Evolutionary conservation across 2,113 vertebrate genomes (phyloP).

Genomic region (Uropsilus gracilis): DNA sequence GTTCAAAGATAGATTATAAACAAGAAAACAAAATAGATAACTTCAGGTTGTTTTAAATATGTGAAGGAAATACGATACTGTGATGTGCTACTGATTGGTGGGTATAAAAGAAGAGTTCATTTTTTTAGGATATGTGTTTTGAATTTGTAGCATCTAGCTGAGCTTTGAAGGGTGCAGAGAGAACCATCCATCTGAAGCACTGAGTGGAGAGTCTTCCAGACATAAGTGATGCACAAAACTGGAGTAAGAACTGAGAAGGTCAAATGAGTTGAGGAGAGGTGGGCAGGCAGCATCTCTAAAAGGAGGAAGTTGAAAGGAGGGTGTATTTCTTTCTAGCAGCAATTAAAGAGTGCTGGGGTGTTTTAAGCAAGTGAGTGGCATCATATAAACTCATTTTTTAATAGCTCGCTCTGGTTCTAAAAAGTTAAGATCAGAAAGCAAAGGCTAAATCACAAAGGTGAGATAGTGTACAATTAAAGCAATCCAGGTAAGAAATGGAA

Average conservation of each 20-base stretch:
- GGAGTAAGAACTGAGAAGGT: background rate
- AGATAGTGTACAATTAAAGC: background rate
- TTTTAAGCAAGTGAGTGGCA: background rate
- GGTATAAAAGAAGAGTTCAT: background rate
- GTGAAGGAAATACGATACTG: background rate
- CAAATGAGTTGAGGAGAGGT: background rate
- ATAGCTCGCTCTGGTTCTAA: background rate
- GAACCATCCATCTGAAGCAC: background rate
- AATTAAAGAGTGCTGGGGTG: background rate
- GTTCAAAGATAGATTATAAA: background rate
- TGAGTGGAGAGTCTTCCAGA: background rate
- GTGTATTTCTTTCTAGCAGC: background rate
- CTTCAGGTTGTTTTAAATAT: background rate
- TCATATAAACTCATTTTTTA: background rate
- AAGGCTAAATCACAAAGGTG: background rate
- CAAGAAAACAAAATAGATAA: background rate
- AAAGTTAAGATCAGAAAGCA: background rate
- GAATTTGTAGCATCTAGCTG: background rate
- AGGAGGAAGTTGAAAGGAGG: background rate
- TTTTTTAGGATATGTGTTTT: background rate
- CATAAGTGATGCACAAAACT: background rate
- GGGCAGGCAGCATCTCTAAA: background rate
- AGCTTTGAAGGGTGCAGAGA: background rate
- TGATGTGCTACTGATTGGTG: background rate
- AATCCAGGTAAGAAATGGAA: background rate